Evolutionary conservation across 35 echinoderm and acorn worm genomes (phyloP).

Genomic region (Ophioderma brevispina): DNA sequence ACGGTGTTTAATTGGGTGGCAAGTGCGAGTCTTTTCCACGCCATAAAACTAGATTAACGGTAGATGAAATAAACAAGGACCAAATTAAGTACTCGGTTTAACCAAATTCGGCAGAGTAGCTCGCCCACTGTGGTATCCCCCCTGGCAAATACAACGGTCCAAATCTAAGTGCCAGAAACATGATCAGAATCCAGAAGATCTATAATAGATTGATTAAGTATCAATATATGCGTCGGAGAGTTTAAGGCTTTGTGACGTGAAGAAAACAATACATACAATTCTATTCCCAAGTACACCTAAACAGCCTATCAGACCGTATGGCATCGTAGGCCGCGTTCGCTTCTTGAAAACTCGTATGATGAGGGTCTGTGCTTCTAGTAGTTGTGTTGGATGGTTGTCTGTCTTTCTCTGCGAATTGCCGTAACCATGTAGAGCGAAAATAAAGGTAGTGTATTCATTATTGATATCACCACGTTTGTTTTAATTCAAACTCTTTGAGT

Average conservation of each 20-base stretch:
- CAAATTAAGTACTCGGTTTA: slow-evolving; percentile 81
- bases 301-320: slow-evolving; percentile 67
- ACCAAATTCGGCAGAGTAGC: slow-evolving; percentile 73
- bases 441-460: no score
- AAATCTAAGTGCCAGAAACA: slow-evolving; percentile 71
- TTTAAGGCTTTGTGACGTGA: slow-evolving; percentile 59
- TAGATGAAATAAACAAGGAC: slow-evolving; percentile 83
- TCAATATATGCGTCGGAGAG: slow-evolving; percentile 77
- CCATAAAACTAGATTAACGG: slow-evolving; percentile 75
- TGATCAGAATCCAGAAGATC: slow-evolving; percentile 72
- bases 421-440: no score
- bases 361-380: no score
- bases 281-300: slow-evolving; percentile 75
- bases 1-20: slow-evolving; percentile 71
- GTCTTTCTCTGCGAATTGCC: no score
- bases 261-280: slow-evolving; percentile 78
- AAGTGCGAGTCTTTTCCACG: slow-evolving; percentile 74
- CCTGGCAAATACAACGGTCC: slow-evolving; percentile 9
- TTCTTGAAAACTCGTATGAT: not conserved
- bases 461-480: no score
- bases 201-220: slow-evolving; percentile 87
- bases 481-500: no score
- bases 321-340: slow-evolving; percentile 3
- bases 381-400: no score
- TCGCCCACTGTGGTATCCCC: slow-evolving; percentile 42